These are phyloP conservation scores for Eutolmus rufibarbis DNA, from an alignment of 2,888 invertebrate genomes.

Conservation along the genomic window DNA sequence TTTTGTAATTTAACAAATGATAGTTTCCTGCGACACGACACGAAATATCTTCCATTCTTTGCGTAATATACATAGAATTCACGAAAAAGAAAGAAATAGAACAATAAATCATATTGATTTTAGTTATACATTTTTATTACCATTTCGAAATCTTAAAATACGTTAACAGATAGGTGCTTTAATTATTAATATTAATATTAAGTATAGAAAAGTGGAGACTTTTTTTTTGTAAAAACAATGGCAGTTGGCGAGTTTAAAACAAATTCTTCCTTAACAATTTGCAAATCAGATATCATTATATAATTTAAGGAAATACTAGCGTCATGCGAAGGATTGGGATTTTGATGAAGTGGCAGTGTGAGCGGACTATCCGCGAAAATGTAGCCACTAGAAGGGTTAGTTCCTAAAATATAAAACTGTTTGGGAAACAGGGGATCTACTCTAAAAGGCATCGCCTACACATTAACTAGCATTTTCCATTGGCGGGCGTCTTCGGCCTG, in stretches of 20 bases:
- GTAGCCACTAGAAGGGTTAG: neutral
- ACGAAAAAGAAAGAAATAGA: no score
- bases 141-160: neutral
- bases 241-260: neutral
- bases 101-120: no score
- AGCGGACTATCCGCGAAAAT: neutral
- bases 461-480: slow-evolving; percentile 68
- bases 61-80: no score
- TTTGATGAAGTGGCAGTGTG: neutral
- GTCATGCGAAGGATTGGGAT: neutral
- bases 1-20: no score
- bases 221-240: neutral
- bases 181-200: neutral
- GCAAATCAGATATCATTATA: neutral
- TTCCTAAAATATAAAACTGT: neutral
- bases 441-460: neutral
- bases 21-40: no score
- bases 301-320: neutral
- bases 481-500: slow-evolving; percentile 78
- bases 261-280: neutral
- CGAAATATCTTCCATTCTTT: no score
- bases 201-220: neutral
- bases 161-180: neutral
- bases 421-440: neutral
- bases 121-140: neutral